phyloP scores from a whole-genome alignment of 2,797 vertebrate genomes.

The Chaetophractus vellerosus region DNA sequence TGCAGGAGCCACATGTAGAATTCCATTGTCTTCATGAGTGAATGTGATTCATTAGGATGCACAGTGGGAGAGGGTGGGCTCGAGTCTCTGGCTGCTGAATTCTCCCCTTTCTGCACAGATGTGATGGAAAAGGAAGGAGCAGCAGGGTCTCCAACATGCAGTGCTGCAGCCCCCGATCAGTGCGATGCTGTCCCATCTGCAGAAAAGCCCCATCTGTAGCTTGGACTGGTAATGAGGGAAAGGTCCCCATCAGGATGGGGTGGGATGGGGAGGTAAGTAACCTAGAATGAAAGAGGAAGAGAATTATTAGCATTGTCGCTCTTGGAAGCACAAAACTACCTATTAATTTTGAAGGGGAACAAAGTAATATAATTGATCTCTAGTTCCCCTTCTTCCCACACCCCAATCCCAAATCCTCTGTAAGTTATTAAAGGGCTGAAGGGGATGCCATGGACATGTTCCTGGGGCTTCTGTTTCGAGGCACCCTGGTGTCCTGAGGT shows the following conservation, averaged over 20 bases:
- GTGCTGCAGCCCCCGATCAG: slow-evolving; percentile 59
- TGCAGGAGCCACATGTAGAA: slow-evolving; percentile 62
- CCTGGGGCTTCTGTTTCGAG: not conserved
- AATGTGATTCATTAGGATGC: slow-evolving; percentile 63
- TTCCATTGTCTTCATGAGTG: slow-evolving; percentile 71
- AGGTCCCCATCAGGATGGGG: slow-evolving; percentile 5
- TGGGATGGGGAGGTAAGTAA: not conserved
- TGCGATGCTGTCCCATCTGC: not conserved
- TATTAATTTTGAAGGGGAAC: slow-evolving; percentile 20
- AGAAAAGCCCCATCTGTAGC: slow-evolving; percentile 20
- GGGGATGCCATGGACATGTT: not conserved
- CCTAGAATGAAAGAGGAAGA: not conserved
- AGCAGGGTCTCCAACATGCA: slow-evolving; percentile 72
- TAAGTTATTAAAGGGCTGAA: not conserved
- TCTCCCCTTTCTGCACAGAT: slow-evolving; percentile 52
- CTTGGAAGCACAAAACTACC: not conserved
- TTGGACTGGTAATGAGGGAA: not conserved
- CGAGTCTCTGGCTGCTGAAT: slow-evolving; percentile 61
- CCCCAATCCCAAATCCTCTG: not conserved
- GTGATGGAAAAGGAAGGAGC: slow-evolving; percentile 74
- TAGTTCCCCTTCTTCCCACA: not conserved
- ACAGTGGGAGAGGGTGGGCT: not conserved
- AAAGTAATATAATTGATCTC: not conserved
- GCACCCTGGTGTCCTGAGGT: not conserved
- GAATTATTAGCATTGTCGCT: not conserved